These are phyloP conservation scores for Arge pagana DNA, from an alignment of 2,888 invertebrate species.

Conservation along the genomic window DNA sequence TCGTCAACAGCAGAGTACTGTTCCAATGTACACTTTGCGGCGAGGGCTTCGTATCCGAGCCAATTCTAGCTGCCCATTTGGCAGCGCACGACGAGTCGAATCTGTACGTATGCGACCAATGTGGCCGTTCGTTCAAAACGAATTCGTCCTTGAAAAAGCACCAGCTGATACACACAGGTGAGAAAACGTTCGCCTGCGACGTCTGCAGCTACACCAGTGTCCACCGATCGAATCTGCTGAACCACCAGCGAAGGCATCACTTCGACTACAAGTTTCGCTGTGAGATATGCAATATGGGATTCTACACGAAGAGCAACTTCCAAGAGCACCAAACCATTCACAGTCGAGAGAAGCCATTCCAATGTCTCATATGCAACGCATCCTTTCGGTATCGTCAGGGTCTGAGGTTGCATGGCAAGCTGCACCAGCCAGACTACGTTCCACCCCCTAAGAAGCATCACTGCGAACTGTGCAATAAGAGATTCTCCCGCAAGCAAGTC, in stretches of 20 bases:
- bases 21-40: constrained; percentile 45
- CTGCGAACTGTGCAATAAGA: constrained; percentile 55
- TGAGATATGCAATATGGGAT: constrained; percentile 49
- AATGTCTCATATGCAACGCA: constrained; percentile 53
- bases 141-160: constrained; percentile 31
- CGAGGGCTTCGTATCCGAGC: constrained; percentile 39
- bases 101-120: constrained; percentile 42
- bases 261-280: constrained; percentile 52
- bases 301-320: constrained; percentile 45
- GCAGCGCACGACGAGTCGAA: constrained; percentile 38
- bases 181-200: constrained; percentile 44
- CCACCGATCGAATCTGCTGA: constrained; percentile 43
- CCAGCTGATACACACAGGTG: constrained; percentile 30
- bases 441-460: constrained; percentile 55
- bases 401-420: constrained; percentile 50
- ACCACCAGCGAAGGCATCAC: constrained; percentile 47
- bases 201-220: constrained; percentile 47
- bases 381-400: constrained; percentile 55
- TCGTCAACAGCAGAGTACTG: constrained; percentile 30
- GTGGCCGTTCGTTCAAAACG: constrained; percentile 37
- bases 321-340: constrained; percentile 50
- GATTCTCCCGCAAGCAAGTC: constrained; percentile 54
- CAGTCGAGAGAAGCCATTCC: constrained; percentile 49
- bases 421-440: constrained; percentile 55
- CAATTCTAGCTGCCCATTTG: constrained; percentile 33